Evolutionary conservation across 1,140 invertebrate genomes (phyloP).

Genomic region (Steinernema feltiae): DNA sequence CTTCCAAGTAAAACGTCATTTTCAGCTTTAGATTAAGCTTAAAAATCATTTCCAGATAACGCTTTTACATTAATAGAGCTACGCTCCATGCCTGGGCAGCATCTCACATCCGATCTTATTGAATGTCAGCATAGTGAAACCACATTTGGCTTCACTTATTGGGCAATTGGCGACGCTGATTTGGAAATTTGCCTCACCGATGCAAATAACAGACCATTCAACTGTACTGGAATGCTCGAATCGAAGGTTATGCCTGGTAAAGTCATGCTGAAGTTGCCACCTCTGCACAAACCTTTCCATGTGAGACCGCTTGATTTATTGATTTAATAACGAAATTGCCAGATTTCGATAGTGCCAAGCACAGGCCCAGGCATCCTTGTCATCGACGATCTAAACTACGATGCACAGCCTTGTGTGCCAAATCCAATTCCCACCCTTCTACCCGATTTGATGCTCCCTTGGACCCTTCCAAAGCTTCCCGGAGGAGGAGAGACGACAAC

Average conservation of each 20-base stretch:
- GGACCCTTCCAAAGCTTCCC: slow-evolving; percentile 19
- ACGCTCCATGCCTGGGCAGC: slow-evolving; percentile 41
- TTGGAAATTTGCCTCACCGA: slow-evolving; percentile 56
- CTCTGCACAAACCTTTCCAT: slow-evolving; percentile 49
- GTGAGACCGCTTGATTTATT: slow-evolving; percentile 30
- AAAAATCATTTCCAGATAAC: slow-evolving; percentile 39
- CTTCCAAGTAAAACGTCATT: slow-evolving; percentile 49
- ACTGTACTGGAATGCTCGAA: slow-evolving; percentile 53
- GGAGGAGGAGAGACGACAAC: neutral
- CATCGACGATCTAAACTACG: slow-evolving; percentile 53
- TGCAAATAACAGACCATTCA: slow-evolving; percentile 42
- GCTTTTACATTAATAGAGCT: slow-evolving; percentile 54
- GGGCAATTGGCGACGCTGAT: slow-evolving; percentile 50
- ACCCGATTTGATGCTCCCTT: slow-evolving; percentile 18
- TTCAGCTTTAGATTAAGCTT: neutral
- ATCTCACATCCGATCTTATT: slow-evolving; percentile 47
- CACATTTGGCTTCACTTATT: slow-evolving; percentile 51
- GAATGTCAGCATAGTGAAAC: slow-evolving; percentile 44
- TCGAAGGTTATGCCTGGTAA: slow-evolving; percentile 53
- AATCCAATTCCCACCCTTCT: neutral
- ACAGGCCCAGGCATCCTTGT: slow-evolving; percentile 43
- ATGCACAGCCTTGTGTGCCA: slow-evolving; percentile 27
- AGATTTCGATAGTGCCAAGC: slow-evolving; percentile 54
- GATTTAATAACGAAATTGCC: neutral
- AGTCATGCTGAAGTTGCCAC: slow-evolving; percentile 54